Evolutionary conservation across 2,888 invertebrate genomes (phyloP).

Genomic region (Incurvaria masculella): DNA sequence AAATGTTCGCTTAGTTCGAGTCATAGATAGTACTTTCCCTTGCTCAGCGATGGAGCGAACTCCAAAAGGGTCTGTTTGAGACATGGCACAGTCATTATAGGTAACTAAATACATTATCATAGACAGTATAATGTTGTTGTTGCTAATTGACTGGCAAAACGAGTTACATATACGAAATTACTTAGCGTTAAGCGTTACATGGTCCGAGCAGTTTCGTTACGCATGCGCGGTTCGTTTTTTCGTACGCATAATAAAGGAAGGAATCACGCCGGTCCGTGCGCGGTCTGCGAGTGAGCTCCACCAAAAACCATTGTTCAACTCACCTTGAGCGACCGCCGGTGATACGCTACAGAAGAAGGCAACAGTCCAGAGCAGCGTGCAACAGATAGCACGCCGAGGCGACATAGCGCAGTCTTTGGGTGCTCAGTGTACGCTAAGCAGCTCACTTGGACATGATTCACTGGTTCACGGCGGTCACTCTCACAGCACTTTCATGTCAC

Average conservation of each 20-base stretch:
- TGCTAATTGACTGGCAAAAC: neutral
- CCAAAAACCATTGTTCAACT: constrained; percentile 32
- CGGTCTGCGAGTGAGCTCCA: neutral
- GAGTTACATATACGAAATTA: neutral
- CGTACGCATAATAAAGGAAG: constrained; percentile 20
- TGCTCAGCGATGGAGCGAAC: too few species aligned
- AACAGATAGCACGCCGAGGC: constrained; percentile 36
- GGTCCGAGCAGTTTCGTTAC: neutral
- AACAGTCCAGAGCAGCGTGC: constrained; percentile 35
- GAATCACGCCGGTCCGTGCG: constrained; percentile 21
- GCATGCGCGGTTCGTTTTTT: neutral
- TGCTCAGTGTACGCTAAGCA: neutral
- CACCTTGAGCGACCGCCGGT: constrained; percentile 36
- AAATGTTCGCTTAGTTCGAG: too few species aligned
- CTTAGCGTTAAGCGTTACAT: neutral
- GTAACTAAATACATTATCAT: too few species aligned
- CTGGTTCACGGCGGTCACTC: neutral
- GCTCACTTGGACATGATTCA: neutral
- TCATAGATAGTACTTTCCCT: too few species aligned
- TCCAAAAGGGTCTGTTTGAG: too few species aligned
- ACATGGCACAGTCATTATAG: too few species aligned
- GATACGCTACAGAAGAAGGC: constrained; percentile 20
- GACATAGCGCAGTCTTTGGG: constrained; percentile 35
- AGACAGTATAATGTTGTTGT: too few species aligned
- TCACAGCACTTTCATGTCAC: neutral